Conservation (phyloP, 1,140 invertebrate species). For the Brachionus plicatilis region DNA sequence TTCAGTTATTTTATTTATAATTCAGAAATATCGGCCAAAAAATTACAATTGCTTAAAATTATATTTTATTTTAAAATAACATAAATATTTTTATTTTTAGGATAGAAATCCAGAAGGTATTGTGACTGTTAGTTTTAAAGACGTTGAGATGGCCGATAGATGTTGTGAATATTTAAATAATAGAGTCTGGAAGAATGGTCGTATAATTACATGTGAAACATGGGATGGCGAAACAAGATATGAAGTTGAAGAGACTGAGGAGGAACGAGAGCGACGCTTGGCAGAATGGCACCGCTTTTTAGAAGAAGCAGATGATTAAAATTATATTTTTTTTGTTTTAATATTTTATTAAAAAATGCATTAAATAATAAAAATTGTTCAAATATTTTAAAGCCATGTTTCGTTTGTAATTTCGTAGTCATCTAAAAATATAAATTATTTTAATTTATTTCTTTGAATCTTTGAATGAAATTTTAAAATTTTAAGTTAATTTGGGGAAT, state of each 20-base stretch:
- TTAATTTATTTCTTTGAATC: too few relatives aligned
- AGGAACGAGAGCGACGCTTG: neutral
- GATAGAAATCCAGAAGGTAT: slow-evolving; percentile 31
- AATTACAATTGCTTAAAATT: too few relatives aligned
- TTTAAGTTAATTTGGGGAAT: too few relatives aligned
- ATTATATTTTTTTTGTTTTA: neutral
- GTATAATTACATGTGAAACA: slow-evolving; percentile 37
- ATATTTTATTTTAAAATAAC: neutral
- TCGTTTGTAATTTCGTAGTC: neutral
- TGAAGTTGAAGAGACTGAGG: slow-evolving; percentile 28
- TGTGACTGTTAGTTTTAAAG: slow-evolving; percentile 7
- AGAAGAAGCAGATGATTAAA: neutral
- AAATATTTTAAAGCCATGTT: neutral
- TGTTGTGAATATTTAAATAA: slow-evolving; percentile 40
- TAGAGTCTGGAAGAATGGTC: slow-evolving; percentile 37
- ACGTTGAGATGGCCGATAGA: slow-evolving; percentile 34
- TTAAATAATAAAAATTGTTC: neutral
- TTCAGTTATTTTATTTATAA: too few relatives aligned
- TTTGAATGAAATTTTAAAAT: too few relatives aligned
- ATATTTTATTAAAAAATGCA: neutral
- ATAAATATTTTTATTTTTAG: neutral
- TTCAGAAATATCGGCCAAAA: too few relatives aligned
- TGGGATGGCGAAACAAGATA: slow-evolving; percentile 36
- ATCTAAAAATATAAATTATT: neutral
- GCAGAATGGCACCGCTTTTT: slow-evolving; percentile 32